Conservation (phyloP, 2,888 invertebrate genomes). For the Mythimna impura region DNA sequence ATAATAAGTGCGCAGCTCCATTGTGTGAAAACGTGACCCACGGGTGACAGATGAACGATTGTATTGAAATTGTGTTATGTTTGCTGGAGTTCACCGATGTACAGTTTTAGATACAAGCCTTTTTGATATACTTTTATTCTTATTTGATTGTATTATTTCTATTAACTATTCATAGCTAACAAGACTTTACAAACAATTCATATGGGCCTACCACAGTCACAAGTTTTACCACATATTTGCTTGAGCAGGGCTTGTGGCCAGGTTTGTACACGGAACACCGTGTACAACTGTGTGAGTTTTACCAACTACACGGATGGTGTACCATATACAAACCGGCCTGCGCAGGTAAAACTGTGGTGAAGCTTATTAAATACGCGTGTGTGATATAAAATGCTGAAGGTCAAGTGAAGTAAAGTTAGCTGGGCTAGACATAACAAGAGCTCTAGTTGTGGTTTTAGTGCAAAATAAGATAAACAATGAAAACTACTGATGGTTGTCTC, state of each 20-base stretch:
- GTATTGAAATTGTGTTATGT: conserved; percentile 5
- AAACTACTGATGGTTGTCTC: conserved; percentile 30
- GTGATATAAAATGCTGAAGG: not conserved
- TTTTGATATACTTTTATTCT: not conserved
- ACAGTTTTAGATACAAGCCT: not conserved
- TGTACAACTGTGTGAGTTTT: no score
- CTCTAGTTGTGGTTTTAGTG: not conserved
- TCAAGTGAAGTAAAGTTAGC: not conserved
- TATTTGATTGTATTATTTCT: no score
- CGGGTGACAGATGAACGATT: conserved; percentile 4
- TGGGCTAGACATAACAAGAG: conserved; percentile 1
- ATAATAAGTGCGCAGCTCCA: conserved; percentile 71
- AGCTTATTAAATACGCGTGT: no score
- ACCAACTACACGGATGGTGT: no score
- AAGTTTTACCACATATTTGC: no score
- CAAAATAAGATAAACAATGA: conserved; percentile 30
- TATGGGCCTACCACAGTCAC: no score
- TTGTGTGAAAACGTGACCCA: conserved; percentile 46
- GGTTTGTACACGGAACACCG: no score
- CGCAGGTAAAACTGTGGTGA: no score
- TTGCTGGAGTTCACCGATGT: not conserved
- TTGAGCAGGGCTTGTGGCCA: no score
- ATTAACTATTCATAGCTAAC: not conserved
- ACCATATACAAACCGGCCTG: no score
- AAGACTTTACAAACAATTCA: not conserved